Evolutionary conservation across 92 coral and sea anemone genomes (phyloP).

Genomic region (Hydrozoanthus gracilis): DNA sequence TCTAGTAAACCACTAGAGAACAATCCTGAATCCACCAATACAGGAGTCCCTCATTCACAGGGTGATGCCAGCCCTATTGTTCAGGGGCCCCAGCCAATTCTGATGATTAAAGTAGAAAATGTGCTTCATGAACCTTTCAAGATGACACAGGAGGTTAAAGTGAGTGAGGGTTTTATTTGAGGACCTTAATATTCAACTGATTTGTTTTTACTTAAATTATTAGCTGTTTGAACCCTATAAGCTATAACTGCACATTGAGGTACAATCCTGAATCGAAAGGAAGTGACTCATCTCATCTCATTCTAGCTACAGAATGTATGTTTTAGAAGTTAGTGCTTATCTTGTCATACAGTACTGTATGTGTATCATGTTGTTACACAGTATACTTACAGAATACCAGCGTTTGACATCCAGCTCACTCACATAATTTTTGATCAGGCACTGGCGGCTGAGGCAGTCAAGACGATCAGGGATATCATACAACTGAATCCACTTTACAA

Average conservation of each 20-base stretch:
- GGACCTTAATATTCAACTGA: too few relatives aligned
- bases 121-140: slow-evolving; percentile 92
- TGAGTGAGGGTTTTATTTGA: not conserved
- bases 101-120: slow-evolving; percentile 97
- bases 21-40: not conserved
- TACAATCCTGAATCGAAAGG: too few relatives aligned
- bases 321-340: too few relatives aligned
- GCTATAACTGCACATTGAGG: too few relatives aligned
- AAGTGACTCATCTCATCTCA: too few relatives aligned
- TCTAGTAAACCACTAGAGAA: slow-evolving; percentile 10
- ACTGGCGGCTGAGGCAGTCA: slow-evolving; percentile 93
- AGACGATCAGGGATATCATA: slow-evolving; percentile 95
- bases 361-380: too few relatives aligned
- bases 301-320: too few relatives aligned
- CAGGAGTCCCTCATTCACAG: slow-evolving; percentile 44
- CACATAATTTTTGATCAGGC: slow-evolving; percentile 62
- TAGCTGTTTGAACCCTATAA: too few relatives aligned
- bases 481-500: slow-evolving; percentile 94
- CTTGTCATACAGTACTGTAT: too few relatives aligned
- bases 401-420: too few relatives aligned
- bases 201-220: too few relatives aligned
- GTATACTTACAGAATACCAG: not conserved
- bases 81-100: slow-evolving; percentile 63
- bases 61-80: slow-evolving; percentile 8
- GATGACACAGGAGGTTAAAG: slow-evolving; percentile 94